These are phyloP conservation scores for Halocynthia aurantium DNA, from an alignment of 23 tunicate genomes.

Conservation along the genomic window DNA sequence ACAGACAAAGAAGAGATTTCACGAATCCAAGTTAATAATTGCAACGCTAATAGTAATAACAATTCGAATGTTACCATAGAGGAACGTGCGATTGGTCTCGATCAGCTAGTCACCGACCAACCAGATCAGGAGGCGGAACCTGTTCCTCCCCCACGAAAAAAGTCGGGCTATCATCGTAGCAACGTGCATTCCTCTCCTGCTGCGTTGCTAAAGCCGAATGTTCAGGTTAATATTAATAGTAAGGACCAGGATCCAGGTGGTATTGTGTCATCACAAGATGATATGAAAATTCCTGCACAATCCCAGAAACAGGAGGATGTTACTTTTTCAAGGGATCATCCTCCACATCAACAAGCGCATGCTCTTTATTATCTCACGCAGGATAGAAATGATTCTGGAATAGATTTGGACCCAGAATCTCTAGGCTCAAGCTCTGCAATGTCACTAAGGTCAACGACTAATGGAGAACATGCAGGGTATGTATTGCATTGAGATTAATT, in stretches of 20 bases:
- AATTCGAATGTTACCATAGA: too few species aligned
- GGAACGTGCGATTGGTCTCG: too few species aligned
- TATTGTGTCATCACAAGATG: too few species aligned
- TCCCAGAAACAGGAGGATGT: neutral
- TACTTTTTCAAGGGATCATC: neutral
- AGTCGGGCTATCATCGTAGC: conserved; percentile 19
- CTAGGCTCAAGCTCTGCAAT: conserved; percentile 9
- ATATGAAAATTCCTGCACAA: neutral
- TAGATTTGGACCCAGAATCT: conserved; percentile 16
- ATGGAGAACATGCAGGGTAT: conserved; percentile 4
- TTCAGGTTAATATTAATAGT: too few species aligned
- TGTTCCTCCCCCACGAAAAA: conserved; percentile 18
- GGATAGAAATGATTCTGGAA: conserved; percentile 15
- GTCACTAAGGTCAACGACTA: neutral
- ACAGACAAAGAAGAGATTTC: neutral
- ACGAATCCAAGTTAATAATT: neutral
- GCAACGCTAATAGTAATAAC: conserved; percentile 10
- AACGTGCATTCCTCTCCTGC: conserved; percentile 28
- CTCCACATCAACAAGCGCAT: neutral
- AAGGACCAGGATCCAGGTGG: too few species aligned
- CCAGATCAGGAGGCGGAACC: neutral
- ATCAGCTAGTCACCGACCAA: neutral
- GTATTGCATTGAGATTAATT: neutral
- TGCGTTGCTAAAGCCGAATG: conserved; percentile 6
- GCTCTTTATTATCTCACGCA: neutral